phyloP scores from a whole-genome alignment of 1,140 invertebrate species.

The Dinoponera quadriceps region DNA sequence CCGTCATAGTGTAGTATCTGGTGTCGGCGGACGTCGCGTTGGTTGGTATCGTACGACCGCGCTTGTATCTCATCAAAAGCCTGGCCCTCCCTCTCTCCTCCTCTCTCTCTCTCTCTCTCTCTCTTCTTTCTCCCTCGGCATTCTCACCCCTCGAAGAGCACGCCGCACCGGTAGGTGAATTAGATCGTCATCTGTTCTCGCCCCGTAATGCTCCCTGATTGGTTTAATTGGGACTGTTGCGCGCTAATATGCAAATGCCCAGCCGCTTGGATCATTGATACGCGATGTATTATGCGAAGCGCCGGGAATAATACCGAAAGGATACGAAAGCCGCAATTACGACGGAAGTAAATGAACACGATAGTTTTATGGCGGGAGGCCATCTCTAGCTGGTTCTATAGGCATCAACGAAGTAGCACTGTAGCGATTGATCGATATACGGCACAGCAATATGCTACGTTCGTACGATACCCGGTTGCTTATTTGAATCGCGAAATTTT shows the following conservation, averaged over 20 bases:
- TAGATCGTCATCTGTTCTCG: conserved; percentile 81
- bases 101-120: not conserved
- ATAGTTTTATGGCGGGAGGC: conserved; percentile 4
- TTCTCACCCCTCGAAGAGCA: conserved; percentile 49
- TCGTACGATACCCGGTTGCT: no score
- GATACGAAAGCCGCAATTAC: conserved; percentile 18
- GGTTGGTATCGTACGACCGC: conserved; percentile 37
- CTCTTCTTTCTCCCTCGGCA: not conserved
- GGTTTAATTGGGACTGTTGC: conserved; percentile 76
- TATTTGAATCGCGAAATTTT: no score
- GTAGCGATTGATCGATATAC: no score
- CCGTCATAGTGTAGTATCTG: conserved; percentile 34
- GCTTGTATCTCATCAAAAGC: conserved; percentile 57
- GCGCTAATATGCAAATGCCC: conserved; percentile 47
- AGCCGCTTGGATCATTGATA: conserved; percentile 27
- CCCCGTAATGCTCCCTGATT: conserved; percentile 76
- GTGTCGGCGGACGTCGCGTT: conserved; percentile 47
- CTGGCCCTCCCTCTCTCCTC: not conserved
- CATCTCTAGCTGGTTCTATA: no score
- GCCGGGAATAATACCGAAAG: conserved; percentile 32
- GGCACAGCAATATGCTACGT: no score
- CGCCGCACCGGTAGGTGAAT: conserved; percentile 72
- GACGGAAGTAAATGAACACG: conserved; percentile 2
- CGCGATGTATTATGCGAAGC: conserved; percentile 5
- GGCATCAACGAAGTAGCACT: no score